Conservation (phyloP, 1,140 invertebrate species). For the Heliconius himera region DNA sequence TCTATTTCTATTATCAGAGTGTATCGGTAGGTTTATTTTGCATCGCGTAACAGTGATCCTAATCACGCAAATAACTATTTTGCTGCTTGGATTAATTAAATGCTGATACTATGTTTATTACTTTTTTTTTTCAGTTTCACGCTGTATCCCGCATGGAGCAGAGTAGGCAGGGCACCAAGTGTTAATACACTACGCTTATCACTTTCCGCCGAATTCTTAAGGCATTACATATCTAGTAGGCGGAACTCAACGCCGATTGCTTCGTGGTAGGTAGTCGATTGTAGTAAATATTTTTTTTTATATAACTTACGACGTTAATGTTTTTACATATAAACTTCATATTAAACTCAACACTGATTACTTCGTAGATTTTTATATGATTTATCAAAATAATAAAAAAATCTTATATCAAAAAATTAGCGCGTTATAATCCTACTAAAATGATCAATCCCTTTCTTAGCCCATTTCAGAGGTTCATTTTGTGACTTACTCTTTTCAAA, state of each 20-base stretch:
- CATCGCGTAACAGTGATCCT: background rate
- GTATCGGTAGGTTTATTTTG: background rate
- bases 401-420: too few species aligned
- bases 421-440: background rate
- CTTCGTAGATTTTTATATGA: too few species aligned
- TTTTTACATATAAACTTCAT: background rate
- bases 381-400: too few species aligned
- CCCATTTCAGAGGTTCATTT: conserved; percentile 16
- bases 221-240: too few species aligned
- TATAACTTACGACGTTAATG: too few species aligned
- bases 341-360: too few species aligned
- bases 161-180: too few species aligned
- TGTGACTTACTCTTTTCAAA: conserved; percentile 14
- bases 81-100: background rate
- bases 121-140: background rate
- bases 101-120: background rate
- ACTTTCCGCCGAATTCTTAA: too few species aligned
- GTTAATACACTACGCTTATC: too few species aligned
- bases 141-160: too few species aligned
- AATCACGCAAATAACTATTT: background rate
- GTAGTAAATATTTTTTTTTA: background rate
- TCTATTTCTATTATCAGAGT: background rate
- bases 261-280: background rate
- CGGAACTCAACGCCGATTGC: too few species aligned
- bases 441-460: background rate